A percentile compares a stretch with the other conserved stretches of the same genome.
These are phyloP conservation scores for Pseudopleuronectes americanus DNA, from an alignment of 2,797 vertebrate genomes.

Conservation along the genomic window DNA sequence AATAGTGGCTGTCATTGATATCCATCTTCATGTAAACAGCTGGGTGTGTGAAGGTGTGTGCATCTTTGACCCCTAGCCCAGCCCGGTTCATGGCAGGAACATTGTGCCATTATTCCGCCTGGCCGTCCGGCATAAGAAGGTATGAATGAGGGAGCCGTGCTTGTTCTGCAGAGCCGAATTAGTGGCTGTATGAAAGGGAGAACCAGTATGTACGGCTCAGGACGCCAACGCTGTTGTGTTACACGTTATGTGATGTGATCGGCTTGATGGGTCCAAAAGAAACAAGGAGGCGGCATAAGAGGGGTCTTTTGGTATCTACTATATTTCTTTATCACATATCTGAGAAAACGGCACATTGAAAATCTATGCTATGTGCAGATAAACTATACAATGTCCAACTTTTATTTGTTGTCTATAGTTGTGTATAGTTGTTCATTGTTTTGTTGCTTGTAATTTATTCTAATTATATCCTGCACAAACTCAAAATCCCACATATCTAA, in stretches of 20 bases:
- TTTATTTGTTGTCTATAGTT: background rate
- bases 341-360: background rate
- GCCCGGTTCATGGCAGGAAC: too few relatives aligned
- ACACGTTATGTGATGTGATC: too few relatives aligned
- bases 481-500: too few relatives aligned
- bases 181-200: too few relatives aligned
- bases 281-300: background rate
- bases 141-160: too few relatives aligned
- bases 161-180: too few relatives aligned
- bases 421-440: background rate
- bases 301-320: background rate
- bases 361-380: background rate
- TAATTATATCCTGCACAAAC: background rate
- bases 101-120: too few relatives aligned
- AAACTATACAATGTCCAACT: background rate
- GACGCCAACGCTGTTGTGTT: too few relatives aligned
- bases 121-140: too few relatives aligned
- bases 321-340: background rate
- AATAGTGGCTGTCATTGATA: constrained; percentile 77
- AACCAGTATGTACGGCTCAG: too few relatives aligned
- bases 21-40: constrained; percentile 83
- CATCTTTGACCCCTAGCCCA: constrained; percentile 1
- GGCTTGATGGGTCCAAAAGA: background rate
- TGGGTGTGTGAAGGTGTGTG: constrained; percentile 55
- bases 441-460: background rate